Evolutionary conservation across 2,113 vertebrate genomes (phyloP).

Genomic region (Mesoclemmys tuberculata): DNA sequence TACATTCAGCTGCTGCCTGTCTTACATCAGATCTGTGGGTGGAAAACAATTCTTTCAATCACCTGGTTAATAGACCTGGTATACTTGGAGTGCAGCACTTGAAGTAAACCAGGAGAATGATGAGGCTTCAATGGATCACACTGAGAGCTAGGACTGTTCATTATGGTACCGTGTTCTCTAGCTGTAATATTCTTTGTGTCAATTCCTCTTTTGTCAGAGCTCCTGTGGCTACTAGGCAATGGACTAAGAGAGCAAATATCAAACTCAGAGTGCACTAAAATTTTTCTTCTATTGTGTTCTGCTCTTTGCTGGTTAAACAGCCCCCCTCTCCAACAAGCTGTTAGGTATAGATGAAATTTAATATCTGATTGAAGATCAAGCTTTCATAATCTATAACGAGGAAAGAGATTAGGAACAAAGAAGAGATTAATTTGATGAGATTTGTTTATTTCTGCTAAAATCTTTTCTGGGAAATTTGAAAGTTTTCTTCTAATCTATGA

Average conservation of each 20-base stretch:
- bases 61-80: not conserved
- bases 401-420: conserved; percentile 84
- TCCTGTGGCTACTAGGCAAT: conserved; percentile 1
- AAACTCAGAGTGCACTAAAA: not conserved
- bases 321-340: not conserved
- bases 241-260: not conserved
- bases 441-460: conserved; percentile 85
- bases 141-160: not conserved
- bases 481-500: conserved; percentile 61
- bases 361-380: conserved; percentile 83
- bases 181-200: not conserved
- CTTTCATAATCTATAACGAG: conserved; percentile 86
- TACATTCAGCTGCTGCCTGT: not conserved
- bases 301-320: not conserved
- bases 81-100: not conserved
- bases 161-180: not conserved
- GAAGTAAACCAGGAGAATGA: not conserved
- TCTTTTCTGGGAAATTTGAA: conserved; percentile 80
- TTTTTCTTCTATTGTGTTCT: not conserved
- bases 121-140: fast-evolving
- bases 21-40: not conserved
- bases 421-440: conserved; percentile 86
- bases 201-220: not conserved
- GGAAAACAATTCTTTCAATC: conserved; percentile 10
- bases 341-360: conserved; percentile 75